phyloP scores from a whole-genome alignment of 2,888 invertebrate genomes.

The Aphidoletes aphidimyza region DNA sequence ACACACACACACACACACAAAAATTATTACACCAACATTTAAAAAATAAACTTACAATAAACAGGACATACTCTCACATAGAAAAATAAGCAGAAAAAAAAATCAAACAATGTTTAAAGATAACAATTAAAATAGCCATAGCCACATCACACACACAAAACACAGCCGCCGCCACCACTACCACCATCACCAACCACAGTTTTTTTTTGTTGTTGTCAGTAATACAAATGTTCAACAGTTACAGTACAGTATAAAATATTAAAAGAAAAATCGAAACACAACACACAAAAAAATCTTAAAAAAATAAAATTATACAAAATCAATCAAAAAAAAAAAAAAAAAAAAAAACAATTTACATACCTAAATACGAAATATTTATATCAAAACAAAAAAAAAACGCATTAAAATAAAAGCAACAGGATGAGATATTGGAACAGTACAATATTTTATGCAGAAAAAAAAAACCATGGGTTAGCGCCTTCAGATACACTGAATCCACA shows the following conservation, averaged over 20 bases:
- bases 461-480: background rate
- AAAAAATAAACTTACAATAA: constrained; percentile 11
- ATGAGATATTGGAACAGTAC: constrained; percentile 45
- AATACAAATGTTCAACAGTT: constrained; percentile 44
- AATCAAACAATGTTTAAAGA: background rate
- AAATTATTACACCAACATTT: constrained; percentile 12
- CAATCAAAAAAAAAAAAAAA: background rate
- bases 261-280: background rate
- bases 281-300: constrained; percentile 1
- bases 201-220: background rate
- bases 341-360: constrained; percentile 11
- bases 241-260: constrained; percentile 52
- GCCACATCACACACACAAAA: constrained; percentile 49
- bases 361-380: constrained; percentile 29
- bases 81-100: constrained; percentile 35
- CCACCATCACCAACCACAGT: background rate
- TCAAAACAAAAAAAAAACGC: too few relatives aligned
- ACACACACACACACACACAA: too few relatives aligned
- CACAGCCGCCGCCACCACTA: constrained; percentile 37
- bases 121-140: constrained; percentile 35
- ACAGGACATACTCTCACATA: constrained; percentile 40
- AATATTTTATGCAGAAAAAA: constrained; percentile 9
- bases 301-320: constrained; percentile 15
- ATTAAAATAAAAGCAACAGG: constrained; percentile 34
- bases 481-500: background rate